A percentile compares a stretch with the other conserved stretches of the same genome.
phyloP scores from a whole-genome alignment of 2,888 invertebrate genomes.

The Drosophila emarginata region DNA sequence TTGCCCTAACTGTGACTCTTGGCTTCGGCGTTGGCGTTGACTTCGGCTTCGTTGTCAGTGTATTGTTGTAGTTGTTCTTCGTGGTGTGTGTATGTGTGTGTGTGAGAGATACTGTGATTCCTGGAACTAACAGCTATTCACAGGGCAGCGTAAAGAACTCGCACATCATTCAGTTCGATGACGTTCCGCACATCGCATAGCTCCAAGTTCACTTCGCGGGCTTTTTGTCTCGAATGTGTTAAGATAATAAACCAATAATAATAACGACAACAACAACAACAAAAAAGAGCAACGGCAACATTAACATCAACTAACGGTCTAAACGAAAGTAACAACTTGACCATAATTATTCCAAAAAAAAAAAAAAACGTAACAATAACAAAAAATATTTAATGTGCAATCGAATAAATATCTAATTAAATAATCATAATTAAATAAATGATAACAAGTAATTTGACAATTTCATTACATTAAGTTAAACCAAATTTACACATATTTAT shows the following conservation, averaged over 20 bases:
- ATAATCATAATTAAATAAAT: constrained; percentile 33
- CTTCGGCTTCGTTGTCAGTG: constrained; percentile 1
- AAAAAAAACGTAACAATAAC: constrained; percentile 37
- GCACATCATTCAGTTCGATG: constrained; percentile 80
- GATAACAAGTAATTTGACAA: too few species aligned
- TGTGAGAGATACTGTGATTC: constrained; percentile 66
- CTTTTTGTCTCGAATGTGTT: constrained; percentile 60
- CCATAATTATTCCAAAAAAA: constrained; percentile 21
- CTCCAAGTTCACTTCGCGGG: constrained; percentile 57
- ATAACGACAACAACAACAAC: constrained; percentile 42
- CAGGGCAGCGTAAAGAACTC: constrained; percentile 80
- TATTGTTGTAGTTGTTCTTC: constrained; percentile 22
- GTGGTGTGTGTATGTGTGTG: constrained; percentile 15
- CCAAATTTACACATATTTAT: too few species aligned
- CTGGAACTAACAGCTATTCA: constrained; percentile 82
- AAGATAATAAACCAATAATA: constrained; percentile 63
- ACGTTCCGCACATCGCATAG: constrained; percentile 57
- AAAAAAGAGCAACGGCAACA: constrained; percentile 19
- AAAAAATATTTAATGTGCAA: constrained; percentile 43
- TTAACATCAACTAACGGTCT: constrained; percentile 35
- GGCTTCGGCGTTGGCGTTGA: constrained; percentile 35
- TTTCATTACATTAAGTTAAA: too few species aligned
- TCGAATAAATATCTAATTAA: constrained; percentile 50
- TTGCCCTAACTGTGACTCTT: constrained; percentile 41
- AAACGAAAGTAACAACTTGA: constrained; percentile 39